Evolutionary conservation across 2,113 vertebrate species (phyloP).

Genomic region (Tetrao urogallus): DNA sequence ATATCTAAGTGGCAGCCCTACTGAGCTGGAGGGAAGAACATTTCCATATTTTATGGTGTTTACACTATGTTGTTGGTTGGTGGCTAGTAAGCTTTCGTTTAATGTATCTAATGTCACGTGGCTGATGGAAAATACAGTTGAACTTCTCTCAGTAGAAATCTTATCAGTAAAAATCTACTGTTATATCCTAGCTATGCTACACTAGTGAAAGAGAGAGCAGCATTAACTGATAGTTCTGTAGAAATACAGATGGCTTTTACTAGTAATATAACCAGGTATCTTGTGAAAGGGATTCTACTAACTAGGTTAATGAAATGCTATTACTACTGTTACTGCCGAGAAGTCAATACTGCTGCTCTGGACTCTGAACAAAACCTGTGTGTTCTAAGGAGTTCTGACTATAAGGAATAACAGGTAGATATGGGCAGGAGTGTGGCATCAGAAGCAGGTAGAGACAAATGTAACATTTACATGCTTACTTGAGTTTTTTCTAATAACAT

Average conservation of each 20-base stretch:
- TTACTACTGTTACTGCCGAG: not conserved
- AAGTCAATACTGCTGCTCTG: not conserved
- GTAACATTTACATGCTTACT: not conserved
- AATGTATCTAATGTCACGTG: not conserved
- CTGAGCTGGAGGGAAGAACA: not conserved
- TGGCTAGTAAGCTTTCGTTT: not conserved
- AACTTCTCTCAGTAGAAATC: not conserved
- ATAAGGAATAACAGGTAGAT: not conserved
- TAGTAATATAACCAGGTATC: not conserved
- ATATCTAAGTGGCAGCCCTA: conserved; percentile 4
- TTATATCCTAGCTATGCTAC: not conserved
- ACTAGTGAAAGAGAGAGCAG: not conserved
- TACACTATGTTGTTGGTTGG: not conserved
- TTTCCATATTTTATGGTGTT: not conserved
- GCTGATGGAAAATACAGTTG: not conserved
- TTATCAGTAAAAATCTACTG: not conserved
- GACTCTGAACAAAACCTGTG: not conserved
- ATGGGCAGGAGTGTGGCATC: not conserved
- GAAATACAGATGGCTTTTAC: not conserved
- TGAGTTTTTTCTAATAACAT: not conserved
- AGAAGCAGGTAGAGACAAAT: not conserved
- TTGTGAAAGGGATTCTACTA: not conserved
- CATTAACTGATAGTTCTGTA: not conserved
- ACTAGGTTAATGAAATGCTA: not conserved
- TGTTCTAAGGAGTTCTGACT: not conserved